These are phyloP conservation scores for Lycaon pictus DNA, from an alignment of 2,113 vertebrate species.

Conservation along the genomic window DNA sequence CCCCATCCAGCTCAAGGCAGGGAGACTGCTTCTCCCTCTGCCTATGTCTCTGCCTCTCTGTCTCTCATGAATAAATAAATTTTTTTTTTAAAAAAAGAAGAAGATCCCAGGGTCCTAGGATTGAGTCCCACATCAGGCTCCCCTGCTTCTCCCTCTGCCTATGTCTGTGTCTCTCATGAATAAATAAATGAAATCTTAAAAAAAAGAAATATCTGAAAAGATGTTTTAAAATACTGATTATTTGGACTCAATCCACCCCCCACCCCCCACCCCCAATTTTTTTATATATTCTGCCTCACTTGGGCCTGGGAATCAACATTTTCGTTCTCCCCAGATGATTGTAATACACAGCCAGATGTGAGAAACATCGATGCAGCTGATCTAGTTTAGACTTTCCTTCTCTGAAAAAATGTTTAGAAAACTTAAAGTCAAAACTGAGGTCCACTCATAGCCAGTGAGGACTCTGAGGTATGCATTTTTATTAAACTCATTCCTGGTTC, in stretches of 20 bases:
- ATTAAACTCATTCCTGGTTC: background rate
- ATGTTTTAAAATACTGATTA: background rate
- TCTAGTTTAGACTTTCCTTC: constrained; percentile 33
- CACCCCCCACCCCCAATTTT: background rate
- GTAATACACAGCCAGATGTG: background rate
- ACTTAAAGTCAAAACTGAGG: background rate
- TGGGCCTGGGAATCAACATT: background rate
- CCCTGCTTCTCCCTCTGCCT: too few species aligned
- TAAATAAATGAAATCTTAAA: too few species aligned
- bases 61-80: too few species aligned
- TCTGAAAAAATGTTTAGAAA: constrained; percentile 49
- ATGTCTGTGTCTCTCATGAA: too few species aligned
- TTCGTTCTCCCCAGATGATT: background rate
- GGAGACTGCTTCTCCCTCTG: too few species aligned
- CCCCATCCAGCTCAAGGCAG: too few species aligned
- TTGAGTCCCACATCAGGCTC: too few species aligned
- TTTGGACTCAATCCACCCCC: background rate
- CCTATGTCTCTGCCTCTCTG: too few species aligned
- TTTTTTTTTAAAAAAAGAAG: too few species aligned
- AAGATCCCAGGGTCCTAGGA: too few species aligned
- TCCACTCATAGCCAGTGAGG: background rate
- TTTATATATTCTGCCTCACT: constrained; percentile 29
- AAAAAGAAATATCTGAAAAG: background rate
- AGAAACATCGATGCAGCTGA: background rate
- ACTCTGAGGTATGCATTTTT: background rate